Evolutionary conservation across 2,797 vertebrate species (phyloP).

Genomic region (Crypturellus tataupa): DNA sequence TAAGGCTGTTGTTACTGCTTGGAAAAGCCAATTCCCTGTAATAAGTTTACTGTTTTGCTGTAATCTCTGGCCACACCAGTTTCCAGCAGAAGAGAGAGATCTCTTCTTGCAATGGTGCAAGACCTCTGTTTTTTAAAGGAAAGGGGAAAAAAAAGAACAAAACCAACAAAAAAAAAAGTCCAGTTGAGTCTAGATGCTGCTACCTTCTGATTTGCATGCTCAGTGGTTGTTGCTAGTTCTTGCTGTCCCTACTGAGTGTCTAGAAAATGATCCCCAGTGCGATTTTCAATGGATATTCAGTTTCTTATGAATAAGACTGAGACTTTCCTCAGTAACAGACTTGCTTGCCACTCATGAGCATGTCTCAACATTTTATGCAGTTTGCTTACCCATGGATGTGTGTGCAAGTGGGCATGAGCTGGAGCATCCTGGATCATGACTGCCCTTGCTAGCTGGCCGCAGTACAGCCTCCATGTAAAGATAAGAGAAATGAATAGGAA

Average conservation of each 20-base stretch:
- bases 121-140: neutral
- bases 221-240: neutral
- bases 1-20: neutral
- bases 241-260: neutral
- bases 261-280: neutral
- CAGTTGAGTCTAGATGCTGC: neutral
- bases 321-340: neutral
- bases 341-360: neutral
- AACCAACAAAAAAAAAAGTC: no score
- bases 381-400: rapidly evolving
- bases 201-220: neutral
- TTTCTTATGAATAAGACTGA: neutral
- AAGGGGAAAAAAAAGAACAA: neutral
- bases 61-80: neutral
- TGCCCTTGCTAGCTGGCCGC: neutral
- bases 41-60: neutral
- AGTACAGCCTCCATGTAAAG: neutral
- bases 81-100: neutral
- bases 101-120: neutral
- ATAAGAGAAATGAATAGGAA: neutral
- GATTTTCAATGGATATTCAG: neutral
- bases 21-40: neutral
- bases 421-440: neutral
- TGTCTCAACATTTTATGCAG: neutral
- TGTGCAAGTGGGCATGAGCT: neutral